phyloP scores from a whole-genome alignment of 2,797 vertebrate species.

The Pangasius sanitwongsei region DNA sequence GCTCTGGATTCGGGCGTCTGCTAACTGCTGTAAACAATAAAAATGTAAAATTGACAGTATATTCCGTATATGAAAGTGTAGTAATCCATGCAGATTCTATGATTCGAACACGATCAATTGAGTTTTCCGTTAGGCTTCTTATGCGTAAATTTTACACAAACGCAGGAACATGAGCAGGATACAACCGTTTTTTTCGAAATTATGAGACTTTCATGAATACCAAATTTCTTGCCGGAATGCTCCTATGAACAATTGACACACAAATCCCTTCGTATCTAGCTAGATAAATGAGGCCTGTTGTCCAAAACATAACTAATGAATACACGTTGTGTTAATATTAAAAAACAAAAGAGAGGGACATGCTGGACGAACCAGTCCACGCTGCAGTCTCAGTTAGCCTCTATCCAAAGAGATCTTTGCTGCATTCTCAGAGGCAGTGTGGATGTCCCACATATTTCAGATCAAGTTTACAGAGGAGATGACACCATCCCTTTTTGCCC shows the following conservation, averaged over 20 bases:
- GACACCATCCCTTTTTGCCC: neutral
- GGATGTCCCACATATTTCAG: conserved; percentile 42
- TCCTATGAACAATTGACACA: neutral
- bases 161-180: neutral
- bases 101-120: neutral
- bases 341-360: neutral
- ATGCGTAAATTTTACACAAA: neutral
- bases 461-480: conserved; percentile 46
- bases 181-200: neutral
- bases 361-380: conserved; percentile 3
- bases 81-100: neutral
- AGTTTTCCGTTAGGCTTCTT: neutral
- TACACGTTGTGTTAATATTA: neutral
- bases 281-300: neutral
- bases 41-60: neutral
- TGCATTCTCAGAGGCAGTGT: conserved; percentile 43
- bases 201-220: neutral
- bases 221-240: neutral
- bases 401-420: conserved; percentile 13
- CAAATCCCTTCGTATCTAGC: neutral
- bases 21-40: neutral
- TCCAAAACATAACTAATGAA: neutral
- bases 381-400: conserved; percentile 13
- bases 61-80: neutral
- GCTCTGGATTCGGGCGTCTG: neutral